phyloP scores from a whole-genome alignment of 2,113 vertebrate species.

The Bos javanicus region DNA sequence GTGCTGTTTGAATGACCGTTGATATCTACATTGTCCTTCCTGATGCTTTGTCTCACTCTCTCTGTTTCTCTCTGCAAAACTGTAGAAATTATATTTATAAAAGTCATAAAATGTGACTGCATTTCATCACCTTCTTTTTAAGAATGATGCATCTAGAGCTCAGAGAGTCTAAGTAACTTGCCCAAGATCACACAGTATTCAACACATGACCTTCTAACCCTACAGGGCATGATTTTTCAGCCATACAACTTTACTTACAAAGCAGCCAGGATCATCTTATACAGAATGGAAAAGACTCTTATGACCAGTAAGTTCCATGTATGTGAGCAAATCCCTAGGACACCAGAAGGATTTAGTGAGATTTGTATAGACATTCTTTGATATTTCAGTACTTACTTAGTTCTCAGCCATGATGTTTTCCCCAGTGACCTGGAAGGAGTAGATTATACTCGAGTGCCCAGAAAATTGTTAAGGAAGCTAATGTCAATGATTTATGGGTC shows the following conservation, averaged over 20 bases:
- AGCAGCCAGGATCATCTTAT: background rate
- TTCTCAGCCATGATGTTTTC: constrained; percentile 85
- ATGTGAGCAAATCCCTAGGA: background rate
- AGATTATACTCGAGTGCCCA: constrained; percentile 81
- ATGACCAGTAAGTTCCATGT: background rate
- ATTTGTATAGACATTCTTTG: constrained; percentile 83
- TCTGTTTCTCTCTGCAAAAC: background rate
- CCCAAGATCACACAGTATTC: background rate
- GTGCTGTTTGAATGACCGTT: background rate
- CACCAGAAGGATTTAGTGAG: constrained; percentile 78
- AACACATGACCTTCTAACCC: background rate
- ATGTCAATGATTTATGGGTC: constrained; percentile 35
- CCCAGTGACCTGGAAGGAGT: constrained; percentile 78
- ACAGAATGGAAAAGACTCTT: background rate
- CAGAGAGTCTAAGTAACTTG: background rate
- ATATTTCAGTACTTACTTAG: constrained; percentile 78
- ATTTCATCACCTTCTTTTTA: background rate
- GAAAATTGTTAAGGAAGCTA: constrained; percentile 83
- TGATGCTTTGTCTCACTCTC: background rate
- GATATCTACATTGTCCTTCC: background rate
- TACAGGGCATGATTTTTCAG: background rate
- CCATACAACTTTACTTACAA: background rate
- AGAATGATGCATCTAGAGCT: background rate
- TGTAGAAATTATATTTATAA: background rate
- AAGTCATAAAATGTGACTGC: background rate